Percentiles rank a stretch among this genome's conserved stretches.
Conservation (phyloP, 2,113 vertebrate genomes). For the Hippocampus barbouri region DNA sequence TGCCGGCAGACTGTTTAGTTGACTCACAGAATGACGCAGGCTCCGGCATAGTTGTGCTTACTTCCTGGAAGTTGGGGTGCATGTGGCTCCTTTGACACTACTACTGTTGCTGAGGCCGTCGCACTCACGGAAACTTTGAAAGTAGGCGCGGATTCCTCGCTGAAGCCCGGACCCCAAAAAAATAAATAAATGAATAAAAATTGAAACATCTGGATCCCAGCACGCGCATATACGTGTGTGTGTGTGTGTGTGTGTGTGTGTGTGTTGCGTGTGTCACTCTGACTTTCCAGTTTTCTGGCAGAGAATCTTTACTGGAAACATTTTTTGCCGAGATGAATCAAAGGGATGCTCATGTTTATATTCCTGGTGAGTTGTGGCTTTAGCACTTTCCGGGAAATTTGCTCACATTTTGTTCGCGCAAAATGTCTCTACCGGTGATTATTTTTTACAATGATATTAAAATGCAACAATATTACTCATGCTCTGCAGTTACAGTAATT, state of each 20-base stretch:
- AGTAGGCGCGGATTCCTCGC: constrained; percentile 40
- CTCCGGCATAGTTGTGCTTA: constrained; percentile 53
- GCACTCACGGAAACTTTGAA: constrained; percentile 66
- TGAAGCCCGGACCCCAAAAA: constrained; percentile 19
- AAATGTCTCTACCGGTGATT: constrained; percentile 15
- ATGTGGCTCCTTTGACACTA: constrained; percentile 58
- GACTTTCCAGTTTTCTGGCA: constrained; percentile 37
- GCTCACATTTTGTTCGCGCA: constrained; percentile 11
- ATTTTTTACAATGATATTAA: not conserved
- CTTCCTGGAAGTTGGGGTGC: constrained; percentile 58
- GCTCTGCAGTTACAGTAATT: not conserved
- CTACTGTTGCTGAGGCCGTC: constrained; percentile 47
- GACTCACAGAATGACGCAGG: constrained; percentile 68
- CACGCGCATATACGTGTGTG: not conserved
- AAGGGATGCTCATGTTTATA: constrained; percentile 6
- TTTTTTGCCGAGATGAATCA: constrained; percentile 12
- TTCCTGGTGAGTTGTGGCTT: not conserved
- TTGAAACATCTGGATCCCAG: constrained; percentile 54
- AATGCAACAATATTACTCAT: not conserved
- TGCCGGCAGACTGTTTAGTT: constrained; percentile 62
- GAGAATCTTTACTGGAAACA: constrained; percentile 9
- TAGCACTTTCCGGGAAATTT: not conserved
- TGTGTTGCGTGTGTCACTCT: constrained; percentile 5
- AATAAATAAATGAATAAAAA: constrained; percentile 15
- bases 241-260: too few relatives aligned